These are phyloP conservation scores for Corythoichthys intestinalis DNA, from an alignment of 2,113 vertebrate genomes.

Conservation along the genomic window DNA sequence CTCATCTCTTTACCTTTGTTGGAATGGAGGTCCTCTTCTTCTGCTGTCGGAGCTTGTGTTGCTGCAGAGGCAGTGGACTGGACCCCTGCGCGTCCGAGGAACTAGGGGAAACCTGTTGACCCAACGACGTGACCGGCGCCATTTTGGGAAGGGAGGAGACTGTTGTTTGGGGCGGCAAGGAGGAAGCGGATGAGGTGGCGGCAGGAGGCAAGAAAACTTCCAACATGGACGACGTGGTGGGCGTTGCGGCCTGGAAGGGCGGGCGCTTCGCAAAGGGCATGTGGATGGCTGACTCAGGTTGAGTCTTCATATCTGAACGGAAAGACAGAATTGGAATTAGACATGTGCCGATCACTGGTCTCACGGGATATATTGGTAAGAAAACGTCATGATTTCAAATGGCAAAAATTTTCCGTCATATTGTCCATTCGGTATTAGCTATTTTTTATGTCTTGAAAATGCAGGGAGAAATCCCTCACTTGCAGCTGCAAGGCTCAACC, in stretches of 20 bases:
- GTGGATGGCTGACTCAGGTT: slow-evolving; percentile 79
- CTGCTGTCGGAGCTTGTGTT: slow-evolving; percentile 94
- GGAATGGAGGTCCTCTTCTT: slow-evolving; percentile 91
- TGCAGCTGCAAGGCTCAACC: no score
- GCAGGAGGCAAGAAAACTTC: slow-evolving; percentile 83
- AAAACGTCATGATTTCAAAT: no score
- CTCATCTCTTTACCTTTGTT: slow-evolving; percentile 80
- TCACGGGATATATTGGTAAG: no score
- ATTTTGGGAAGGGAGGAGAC: slow-evolving; percentile 76
- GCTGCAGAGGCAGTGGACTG: slow-evolving; percentile 94
- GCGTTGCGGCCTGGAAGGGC: slow-evolving; percentile 77
- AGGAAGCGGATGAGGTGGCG: slow-evolving; percentile 51
- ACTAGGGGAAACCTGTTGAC: slow-evolving; percentile 84
- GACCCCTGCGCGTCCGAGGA: slow-evolving; percentile 90
- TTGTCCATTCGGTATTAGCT: no score
- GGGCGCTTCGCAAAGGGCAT: slow-evolving; percentile 88
- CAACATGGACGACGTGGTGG: slow-evolving; percentile 83
- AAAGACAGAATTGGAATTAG: background rate
- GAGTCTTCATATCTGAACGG: slow-evolving; percentile 83
- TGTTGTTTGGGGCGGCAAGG: slow-evolving; percentile 69
- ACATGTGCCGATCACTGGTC: no score
- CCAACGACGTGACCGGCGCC: slow-evolving; percentile 67
- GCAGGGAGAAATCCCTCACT: no score
- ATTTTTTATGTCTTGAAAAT: no score
- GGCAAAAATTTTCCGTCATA: no score